Percentiles rank a stretch among this genome's conserved stretches.
phyloP scores from a whole-genome alignment of 2,797 vertebrate species.

The Echiichthys vipera region DNA sequence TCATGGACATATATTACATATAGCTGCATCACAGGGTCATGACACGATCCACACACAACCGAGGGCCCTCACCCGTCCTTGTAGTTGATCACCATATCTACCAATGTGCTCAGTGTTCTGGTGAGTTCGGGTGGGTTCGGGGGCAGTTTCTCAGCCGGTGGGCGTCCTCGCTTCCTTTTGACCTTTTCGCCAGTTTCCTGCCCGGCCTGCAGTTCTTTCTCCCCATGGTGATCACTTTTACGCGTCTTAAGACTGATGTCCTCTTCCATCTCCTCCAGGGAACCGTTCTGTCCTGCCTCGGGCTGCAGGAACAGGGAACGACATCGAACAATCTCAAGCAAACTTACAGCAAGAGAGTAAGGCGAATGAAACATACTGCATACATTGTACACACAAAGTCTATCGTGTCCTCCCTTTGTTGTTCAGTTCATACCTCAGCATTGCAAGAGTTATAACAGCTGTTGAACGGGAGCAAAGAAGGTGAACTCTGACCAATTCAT shows the following conservation, averaged over 20 bases:
- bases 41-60: background rate
- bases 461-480: background rate
- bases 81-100: conserved; percentile 98
- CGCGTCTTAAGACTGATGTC: conserved; percentile 95
- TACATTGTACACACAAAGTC: background rate
- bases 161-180: conserved; percentile 95
- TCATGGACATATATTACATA: background rate
- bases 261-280: conserved; percentile 96
- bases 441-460: background rate
- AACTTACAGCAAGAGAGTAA: background rate
- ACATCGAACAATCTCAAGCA: conserved; percentile 43
- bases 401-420: background rate
- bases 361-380: background rate
- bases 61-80: conserved; percentile 91
- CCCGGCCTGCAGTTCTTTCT: conserved; percentile 85
- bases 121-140: conserved; percentile 97
- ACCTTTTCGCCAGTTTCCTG: conserved; percentile 94
- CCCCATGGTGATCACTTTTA: conserved; percentile 91
- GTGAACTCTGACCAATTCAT: background rate
- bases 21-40: background rate
- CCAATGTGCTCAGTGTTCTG: conserved; percentile 95
- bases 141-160: conserved; percentile 95
- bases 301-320: conserved; percentile 62
- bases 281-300: conserved; percentile 91
- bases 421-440: background rate